phyloP scores from a whole-genome alignment of 2,113 vertebrate species.

The Erythrolamprus reginae region DNA sequence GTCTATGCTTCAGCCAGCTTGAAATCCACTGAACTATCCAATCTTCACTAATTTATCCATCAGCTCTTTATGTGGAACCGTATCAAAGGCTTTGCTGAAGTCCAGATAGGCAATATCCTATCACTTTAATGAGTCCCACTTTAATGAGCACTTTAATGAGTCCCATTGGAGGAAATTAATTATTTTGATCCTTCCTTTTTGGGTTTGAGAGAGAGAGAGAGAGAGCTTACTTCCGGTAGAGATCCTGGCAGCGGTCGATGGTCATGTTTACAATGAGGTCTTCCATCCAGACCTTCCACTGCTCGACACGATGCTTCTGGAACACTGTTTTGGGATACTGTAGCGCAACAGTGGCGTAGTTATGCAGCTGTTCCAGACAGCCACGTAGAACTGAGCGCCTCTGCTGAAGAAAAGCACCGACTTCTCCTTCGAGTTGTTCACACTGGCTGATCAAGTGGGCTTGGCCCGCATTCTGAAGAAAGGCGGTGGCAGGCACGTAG shows the following conservation, averaged over 20 bases:
- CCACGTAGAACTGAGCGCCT: constrained; percentile 82
- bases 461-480: constrained; percentile 95
- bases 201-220: not conserved
- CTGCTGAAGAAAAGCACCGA: constrained; percentile 88
- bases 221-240: constrained; percentile 84
- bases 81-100: no score
- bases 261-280: constrained; percentile 90
- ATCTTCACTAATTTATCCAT: no score
- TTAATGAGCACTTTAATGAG: not conserved
- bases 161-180: not conserved
- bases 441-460: constrained; percentile 95
- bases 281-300: constrained; percentile 97
- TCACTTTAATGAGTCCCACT: no score
- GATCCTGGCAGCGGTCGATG: constrained; percentile 83
- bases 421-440: constrained; percentile 89
- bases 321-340: constrained; percentile 90
- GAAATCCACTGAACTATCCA: no score
- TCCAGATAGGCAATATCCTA: no score
- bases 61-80: no score
- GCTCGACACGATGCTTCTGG: constrained; percentile 85
- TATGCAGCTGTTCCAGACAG: constrained; percentile 94
- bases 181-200: not conserved
- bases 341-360: constrained; percentile 94
- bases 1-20: no score
- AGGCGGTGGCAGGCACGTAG: constrained; percentile 93